Evolutionary conservation across 2,113 vertebrate species (phyloP), one percentile per base, ranked within the genome.

Genomic region (Engraulis encrasicolus): DNA sequence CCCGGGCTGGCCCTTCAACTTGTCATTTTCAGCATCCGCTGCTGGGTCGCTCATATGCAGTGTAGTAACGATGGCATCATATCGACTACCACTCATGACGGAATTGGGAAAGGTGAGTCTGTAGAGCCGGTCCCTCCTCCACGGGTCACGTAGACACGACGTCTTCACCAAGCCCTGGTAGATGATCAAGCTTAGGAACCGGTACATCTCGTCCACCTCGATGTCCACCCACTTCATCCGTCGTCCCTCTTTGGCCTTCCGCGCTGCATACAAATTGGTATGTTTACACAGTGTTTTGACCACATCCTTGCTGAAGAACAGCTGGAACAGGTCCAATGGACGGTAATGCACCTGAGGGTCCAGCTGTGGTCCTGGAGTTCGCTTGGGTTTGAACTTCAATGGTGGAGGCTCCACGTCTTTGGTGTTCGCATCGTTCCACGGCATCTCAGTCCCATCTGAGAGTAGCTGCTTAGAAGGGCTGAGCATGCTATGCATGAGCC

Each of bases 221-320:
- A 58, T 5, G 11, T 79, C 78, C 1, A 19, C 48, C 78, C 78
- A 79, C 37, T 20, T 14, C 78, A 37, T 79, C 78, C 19, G 40
- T 20, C 6, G 5, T 37, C 38, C 78, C 38, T 14, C 45, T 2
- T 5, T n/a, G 0, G 20, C 9, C 2, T 19, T 23, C 19, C 23
- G 19, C 5, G 54, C 54, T n/a, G 54, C 54, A n/a, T 58, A 58
- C 6, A 23, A 1, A n/a, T 58, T 58, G 1, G 34, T 23, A 14
- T 45, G 40, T 14, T 20, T 79, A 17, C 74, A 78, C 31, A 79
- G 38, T 15, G 19, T 50, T 1, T 38, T 45, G 0, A 50, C 15
- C 23, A 80, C 48, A 5, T 80, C 48, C 50, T 80, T 80, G n/a
- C 79, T 80, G 79, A 80, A 80, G 18, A 80, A 80, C 79, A 80